Percentiles rank a stretch among this genome's conserved stretches.
phyloP scores from a whole-genome alignment of 1,140 invertebrate genomes.

The Cataglyphis hispanica region DNA sequence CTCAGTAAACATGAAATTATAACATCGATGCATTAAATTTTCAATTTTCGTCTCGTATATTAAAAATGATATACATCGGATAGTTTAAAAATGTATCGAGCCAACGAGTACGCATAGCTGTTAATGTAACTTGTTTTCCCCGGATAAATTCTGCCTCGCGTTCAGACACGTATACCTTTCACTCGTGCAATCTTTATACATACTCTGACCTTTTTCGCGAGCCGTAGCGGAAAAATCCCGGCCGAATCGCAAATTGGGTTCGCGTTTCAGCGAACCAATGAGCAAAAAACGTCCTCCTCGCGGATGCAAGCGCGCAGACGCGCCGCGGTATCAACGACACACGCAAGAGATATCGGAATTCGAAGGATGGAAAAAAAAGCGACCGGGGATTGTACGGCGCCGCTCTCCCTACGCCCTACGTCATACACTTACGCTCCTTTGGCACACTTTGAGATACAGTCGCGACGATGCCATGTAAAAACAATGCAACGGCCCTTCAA shows the following conservation, averaged over 20 bases:
- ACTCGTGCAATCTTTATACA: conserved; percentile 42
- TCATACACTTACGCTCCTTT: conserved; percentile 34
- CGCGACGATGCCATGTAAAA: conserved; percentile 10
- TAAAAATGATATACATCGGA: not conserved
- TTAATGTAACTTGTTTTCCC: conserved; percentile 5
- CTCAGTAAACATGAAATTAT: not conserved
- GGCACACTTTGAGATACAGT: conserved; percentile 14
- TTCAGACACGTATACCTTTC: conserved; percentile 9
- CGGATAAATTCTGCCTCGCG: conserved; percentile 10
- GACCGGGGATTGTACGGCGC: not conserved
- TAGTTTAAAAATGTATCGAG: not conserved
- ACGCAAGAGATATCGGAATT: conserved; percentile 41
- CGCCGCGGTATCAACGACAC: not conserved
- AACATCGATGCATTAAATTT: conserved; percentile 1
- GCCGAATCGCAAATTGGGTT: conserved; percentile 55
- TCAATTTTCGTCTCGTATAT: not conserved
- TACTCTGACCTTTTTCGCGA: conserved; percentile 55
- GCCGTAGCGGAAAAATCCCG: conserved; percentile 38
- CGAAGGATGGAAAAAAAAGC: conserved; percentile 20
- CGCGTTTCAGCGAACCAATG: conserved; percentile 50
- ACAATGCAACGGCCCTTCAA: conserved; percentile 34
- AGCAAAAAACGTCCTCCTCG: conserved; percentile 37
- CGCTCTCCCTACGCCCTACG: too few relatives aligned
- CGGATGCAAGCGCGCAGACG: conserved; percentile 1
- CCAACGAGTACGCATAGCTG: not conserved